phyloP scores from a whole-genome alignment of 2,888 invertebrate genomes.

The Carabus problematicus region DNA sequence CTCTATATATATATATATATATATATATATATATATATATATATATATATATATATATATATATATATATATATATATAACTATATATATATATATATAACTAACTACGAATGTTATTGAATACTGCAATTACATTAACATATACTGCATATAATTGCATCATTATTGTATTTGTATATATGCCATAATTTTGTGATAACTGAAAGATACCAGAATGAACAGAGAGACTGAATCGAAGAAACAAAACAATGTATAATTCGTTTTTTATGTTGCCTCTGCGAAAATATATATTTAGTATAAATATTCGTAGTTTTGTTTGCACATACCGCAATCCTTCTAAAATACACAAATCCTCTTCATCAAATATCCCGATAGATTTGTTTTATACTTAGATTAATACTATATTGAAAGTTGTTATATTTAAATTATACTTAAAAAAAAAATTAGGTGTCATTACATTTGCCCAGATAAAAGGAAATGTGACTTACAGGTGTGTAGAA shows the following conservation, averaged over 20 bases:
- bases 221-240: conserved; percentile 31
- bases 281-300: conserved; percentile 32
- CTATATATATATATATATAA: background rate
- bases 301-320: background rate
- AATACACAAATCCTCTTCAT: too few relatives aligned
- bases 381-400: too few relatives aligned
- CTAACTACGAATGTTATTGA: conserved; percentile 8
- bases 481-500: too few relatives aligned
- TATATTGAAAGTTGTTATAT: too few relatives aligned
- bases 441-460: too few relatives aligned
- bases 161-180: conserved; percentile 29
- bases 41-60: background rate
- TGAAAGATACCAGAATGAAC: conserved; percentile 31
- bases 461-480: too few relatives aligned
- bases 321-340: too few relatives aligned
- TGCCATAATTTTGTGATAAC: conserved; percentile 37
- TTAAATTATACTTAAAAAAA: too few relatives aligned
- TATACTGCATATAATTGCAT: background rate
- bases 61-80: background rate
- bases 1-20: background rate
- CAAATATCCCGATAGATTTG: too few relatives aligned
- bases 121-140: conserved; percentile 5
- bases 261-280: conserved; percentile 32
- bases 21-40: background rate
- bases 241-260: conserved; percentile 28